phyloP scores from a whole-genome alignment of 2,797 vertebrate species.

The Heliangelus exortis region DNA sequence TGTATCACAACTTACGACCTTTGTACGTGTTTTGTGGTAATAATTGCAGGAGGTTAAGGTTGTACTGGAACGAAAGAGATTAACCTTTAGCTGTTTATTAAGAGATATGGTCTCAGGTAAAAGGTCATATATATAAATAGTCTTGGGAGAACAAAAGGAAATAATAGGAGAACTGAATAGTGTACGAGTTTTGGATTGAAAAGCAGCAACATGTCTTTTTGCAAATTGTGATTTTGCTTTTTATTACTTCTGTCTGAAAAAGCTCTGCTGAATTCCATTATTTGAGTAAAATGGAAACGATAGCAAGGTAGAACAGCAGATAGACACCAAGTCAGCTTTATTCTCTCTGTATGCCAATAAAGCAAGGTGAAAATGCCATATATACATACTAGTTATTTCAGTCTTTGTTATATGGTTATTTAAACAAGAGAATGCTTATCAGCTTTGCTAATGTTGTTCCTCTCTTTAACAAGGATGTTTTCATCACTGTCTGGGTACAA shows the following conservation, averaged over 20 bases:
- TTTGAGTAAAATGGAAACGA: background rate
- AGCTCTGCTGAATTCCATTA: background rate
- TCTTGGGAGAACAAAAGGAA: constrained; percentile 36
- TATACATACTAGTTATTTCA: background rate
- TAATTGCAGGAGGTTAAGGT: constrained; percentile 11
- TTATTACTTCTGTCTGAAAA: background rate
- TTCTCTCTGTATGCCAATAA: background rate
- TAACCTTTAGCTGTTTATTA: constrained; percentile 47
- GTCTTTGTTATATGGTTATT: background rate
- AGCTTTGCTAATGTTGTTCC: background rate
- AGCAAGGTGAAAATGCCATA: background rate
- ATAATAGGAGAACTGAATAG: background rate
- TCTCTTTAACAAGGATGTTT: background rate
- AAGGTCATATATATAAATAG: constrained; percentile 48
- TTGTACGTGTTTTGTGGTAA: background rate
- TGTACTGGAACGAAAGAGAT: background rate
- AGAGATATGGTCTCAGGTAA: constrained; percentile 2
- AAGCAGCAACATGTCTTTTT: background rate
- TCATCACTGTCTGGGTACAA: background rate
- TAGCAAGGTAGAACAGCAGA: background rate
- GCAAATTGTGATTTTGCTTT: background rate
- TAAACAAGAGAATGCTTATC: background rate
- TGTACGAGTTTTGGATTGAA: constrained; percentile 2
- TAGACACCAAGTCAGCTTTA: background rate
- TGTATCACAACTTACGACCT: background rate